Evolutionary conservation across 2,113 vertebrate genomes (phyloP).

Genomic region (Tragulus kanchil): DNA sequence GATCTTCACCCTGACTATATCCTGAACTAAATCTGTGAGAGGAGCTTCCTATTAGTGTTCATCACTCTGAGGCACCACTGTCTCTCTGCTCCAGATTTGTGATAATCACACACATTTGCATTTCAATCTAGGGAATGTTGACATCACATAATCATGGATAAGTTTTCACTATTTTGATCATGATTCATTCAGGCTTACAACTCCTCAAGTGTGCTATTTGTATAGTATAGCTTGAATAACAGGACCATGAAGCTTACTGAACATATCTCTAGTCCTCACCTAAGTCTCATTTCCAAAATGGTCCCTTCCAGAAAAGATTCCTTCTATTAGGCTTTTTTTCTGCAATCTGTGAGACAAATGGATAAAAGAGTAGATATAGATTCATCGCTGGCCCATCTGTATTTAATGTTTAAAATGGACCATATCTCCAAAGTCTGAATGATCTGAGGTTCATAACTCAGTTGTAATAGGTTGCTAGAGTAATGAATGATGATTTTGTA

Average conservation of each 20-base stretch:
- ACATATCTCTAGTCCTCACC: neutral
- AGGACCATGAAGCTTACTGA: neutral
- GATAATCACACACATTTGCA: neutral
- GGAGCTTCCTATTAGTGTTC: neutral
- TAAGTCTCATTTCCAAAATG: neutral
- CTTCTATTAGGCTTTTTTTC: neutral
- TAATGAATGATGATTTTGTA: conserved; percentile 47
- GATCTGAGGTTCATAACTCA: conserved; percentile 63
- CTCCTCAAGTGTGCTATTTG: neutral
- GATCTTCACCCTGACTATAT: too few relatives aligned
- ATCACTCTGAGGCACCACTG: neutral
- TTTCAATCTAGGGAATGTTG: neutral
- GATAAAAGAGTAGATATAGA: neutral
- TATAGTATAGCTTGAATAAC: neutral
- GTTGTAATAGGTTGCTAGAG: conserved; percentile 36
- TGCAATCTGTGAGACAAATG: neutral
- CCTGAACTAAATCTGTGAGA: neutral
- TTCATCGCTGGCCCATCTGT: neutral
- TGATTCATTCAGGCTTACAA: neutral
- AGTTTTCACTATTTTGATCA: neutral
- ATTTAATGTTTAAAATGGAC: conserved; percentile 42
- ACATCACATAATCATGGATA: neutral
- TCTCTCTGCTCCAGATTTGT: neutral
- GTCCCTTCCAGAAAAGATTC: neutral
- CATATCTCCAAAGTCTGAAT: conserved; percentile 39